These are phyloP conservation scores for Magallana ariakensis DNA, from an alignment of 1,140 invertebrate genomes.

Conservation along the genomic window DNA sequence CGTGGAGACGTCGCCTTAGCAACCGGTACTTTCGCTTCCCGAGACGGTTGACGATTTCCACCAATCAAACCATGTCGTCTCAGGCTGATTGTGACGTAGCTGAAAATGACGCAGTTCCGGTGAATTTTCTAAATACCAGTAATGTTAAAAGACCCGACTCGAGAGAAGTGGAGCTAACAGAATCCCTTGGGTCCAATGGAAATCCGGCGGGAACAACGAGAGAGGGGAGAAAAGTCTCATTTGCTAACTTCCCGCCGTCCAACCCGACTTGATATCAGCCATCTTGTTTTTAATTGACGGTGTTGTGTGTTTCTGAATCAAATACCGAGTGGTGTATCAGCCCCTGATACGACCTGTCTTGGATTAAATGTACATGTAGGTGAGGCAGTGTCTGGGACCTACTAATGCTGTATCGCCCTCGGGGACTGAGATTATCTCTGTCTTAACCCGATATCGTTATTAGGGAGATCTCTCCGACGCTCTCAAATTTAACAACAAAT, in stretches of 20 bases:
- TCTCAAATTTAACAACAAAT: too few relatives aligned
- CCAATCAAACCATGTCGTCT: slow-evolving; percentile 47
- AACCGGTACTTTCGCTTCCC: slow-evolving; percentile 25
- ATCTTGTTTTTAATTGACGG: too few relatives aligned
- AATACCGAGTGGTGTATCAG: too few relatives aligned
- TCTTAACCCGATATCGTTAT: too few relatives aligned
- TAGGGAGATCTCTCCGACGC: too few relatives aligned
- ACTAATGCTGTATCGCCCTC: too few relatives aligned
- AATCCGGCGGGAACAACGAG: neutral
- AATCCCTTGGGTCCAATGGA: neutral
- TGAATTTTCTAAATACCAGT: neutral
- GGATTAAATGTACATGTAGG: too few relatives aligned
- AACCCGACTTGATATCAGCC: neutral
- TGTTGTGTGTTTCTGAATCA: too few relatives aligned
- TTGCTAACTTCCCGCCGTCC: neutral
- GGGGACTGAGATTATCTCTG: too few relatives aligned
- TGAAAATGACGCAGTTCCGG: neutral
- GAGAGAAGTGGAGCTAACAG: neutral
- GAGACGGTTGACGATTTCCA: slow-evolving; percentile 22
- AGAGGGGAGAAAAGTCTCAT: neutral
- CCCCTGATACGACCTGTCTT: too few relatives aligned
- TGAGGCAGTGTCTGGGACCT: too few relatives aligned
- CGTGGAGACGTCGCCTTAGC: slow-evolving; percentile 48
- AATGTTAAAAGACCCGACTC: neutral
- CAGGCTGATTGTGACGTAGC: slow-evolving; percentile 24